Evolutionary conservation across 2,797 vertebrate genomes (phyloP), one percentile per base, ranked within the genome.

Genomic region (Lacerta viridis): DNA sequence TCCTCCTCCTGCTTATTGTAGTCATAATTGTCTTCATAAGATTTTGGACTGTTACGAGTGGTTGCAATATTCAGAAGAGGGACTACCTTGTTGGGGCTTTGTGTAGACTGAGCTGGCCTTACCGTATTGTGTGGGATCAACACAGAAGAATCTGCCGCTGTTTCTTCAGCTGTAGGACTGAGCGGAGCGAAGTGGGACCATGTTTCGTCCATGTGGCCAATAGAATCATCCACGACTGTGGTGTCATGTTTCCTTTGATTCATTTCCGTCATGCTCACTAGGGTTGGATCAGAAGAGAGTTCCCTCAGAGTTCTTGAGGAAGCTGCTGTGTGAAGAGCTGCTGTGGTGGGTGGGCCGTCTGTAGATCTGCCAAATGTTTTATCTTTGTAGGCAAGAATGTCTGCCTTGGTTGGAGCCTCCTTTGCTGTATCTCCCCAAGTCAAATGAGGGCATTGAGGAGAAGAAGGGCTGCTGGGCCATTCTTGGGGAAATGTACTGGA

Each of bases 21-120:
- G 0, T 96, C 90, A 0, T 95, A 96, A 59, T 97, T 94, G 1
- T 96, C 95, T 0, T 89, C 0, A 0, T 94, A 90, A 18, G 94
- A 69, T 4, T 90, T 11, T 0, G 92, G 78, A 0, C 92, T 78
- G 0, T 20, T 87, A 61, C 2, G 17, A 11, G 20, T 77, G 15
- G 91, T 23, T 0, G 87, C 74, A 18, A 91, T 87, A 59, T 55
- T 77, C 0, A 84, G 11, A 2, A 0, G 3, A 87, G 80, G 15
- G 0, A 43, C 75, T 77, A 17, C 33, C 43, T 66, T 84, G 0
- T 71, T 66, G 23, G 89, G 61, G 10, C 50, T 80, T 71, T 68
- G 89, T 3, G 66, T 61, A 0, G 27, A 86, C 6, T 36, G 89
- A 43, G 80, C 36, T 15, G 23, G 68, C 9, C 41, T 41, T 84